Base-by-base conservation (phyloP, 1,140 invertebrate species). In the Aphidius gifuensis region DNA sequence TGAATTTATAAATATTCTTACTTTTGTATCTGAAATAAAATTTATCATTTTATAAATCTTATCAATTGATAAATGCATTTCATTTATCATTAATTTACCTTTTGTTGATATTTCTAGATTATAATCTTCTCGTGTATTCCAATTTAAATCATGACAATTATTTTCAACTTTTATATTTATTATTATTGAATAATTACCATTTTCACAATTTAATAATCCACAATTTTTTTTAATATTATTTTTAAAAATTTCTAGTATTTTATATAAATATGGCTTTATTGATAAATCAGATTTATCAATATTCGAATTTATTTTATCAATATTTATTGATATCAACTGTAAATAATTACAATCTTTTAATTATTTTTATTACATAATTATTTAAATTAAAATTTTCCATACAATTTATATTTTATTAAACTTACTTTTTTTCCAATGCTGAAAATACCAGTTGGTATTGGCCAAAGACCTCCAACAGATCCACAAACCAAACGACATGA, bases 401-500 rank as follows among this genome's bases (percentile, higher is more conserved):
- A 23, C 48, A 38, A 51, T 55, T 44, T 43, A 16, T 1, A 16
- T 54, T 8, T 49, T 32, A 32, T 32, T 32, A 32, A 32, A 66
- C 65, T 66, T 40, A 73, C 71, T 45, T 65, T 75, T 16, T 74
- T 75, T 11, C 81, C 77, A 0, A 86, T 66, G 9, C 39, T 70
- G 8, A 75, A 81, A 0, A 72, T 72, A 4, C 75, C 83, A 0
- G 86, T 88, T 5, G 90, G 89, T 66, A 83, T 75, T 0, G 90
- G 90, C 90, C 89, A 92, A 11, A 92, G 79, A 2, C 85, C 81
- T 0, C 88, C 87, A 68, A 84, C 85, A 47, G 80, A 74, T 7
- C 87, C 88, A 73, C 90, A 91, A 0, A 85, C 83, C 1, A 90
- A 78, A 32, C 87, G 80, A 68, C 90, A 92, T 43, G 79, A 73